A percentile compares a stretch with the other conserved stretches of the same genome.
Conservation (phyloP, 2,888 invertebrate genomes). For the Taphrorychus bicolor region DNA sequence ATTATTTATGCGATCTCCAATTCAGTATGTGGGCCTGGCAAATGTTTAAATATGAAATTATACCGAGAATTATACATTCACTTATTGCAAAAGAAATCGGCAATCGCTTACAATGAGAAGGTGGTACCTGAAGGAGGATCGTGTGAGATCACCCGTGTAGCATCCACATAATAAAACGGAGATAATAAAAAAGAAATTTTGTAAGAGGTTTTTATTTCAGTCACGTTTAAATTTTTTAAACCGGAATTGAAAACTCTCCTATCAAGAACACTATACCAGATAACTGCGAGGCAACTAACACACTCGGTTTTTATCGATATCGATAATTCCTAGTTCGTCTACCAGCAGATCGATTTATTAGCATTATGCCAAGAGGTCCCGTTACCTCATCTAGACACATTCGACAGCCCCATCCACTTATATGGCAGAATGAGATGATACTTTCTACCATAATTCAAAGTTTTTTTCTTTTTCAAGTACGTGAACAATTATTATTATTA, state of each 20-base stretch:
- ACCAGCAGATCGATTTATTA: constrained; percentile 18
- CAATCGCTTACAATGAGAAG: constrained; percentile 1
- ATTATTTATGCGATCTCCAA: not conserved
- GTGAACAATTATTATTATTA: not conserved
- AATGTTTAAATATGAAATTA: constrained; percentile 2
- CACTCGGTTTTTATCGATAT: not conserved
- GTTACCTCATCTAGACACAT: constrained; percentile 36
- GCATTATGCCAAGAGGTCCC: constrained; percentile 24
- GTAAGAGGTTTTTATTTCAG: not conserved
- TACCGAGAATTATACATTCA: not conserved
- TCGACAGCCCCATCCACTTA: constrained; percentile 3
- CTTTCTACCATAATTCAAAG: constrained; percentile 1
- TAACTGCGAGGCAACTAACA: not conserved
- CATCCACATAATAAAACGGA: no score
- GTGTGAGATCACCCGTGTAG: not conserved
- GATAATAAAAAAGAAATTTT: not conserved
- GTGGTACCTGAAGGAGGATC: constrained; percentile 5
- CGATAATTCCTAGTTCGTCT: constrained; percentile 5
- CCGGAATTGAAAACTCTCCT: not conserved
- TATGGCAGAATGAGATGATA: constrained; percentile 2
- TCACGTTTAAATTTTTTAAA: not conserved
- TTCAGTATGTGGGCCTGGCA: not conserved
- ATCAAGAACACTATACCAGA: not conserved
- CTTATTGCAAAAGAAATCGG: constrained; percentile 10
- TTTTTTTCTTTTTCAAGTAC: not conserved